Conservation (phyloP, 2,888 invertebrate genomes). For the Meloe dianella region DNA sequence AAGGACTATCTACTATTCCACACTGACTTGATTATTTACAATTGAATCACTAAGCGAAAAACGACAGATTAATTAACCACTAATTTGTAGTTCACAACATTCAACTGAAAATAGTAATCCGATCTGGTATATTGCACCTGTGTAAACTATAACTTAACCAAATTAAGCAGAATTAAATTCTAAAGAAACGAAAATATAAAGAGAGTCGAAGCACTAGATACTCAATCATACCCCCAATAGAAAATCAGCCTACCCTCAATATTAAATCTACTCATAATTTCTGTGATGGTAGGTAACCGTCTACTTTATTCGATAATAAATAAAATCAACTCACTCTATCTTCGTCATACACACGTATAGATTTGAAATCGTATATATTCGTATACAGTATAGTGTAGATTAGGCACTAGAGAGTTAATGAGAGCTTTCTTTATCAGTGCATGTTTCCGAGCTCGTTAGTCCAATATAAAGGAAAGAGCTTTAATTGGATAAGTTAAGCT, state of each 20-base stretch:
- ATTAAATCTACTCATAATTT: constrained; percentile 32
- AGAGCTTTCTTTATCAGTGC: constrained; percentile 54
- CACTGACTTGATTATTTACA: neutral
- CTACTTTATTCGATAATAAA: constrained; percentile 4
- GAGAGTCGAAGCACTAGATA: neutral
- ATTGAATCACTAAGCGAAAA: neutral
- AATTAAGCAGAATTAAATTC: constrained; percentile 28
- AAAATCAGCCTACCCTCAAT: constrained; percentile 1
- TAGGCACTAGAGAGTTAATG: constrained; percentile 48
- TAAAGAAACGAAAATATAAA: constrained; percentile 24
- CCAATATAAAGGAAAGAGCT: constrained; percentile 54
- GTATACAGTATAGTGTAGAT: constrained; percentile 35
- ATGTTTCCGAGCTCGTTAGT: constrained; percentile 55
- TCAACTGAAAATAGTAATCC: constrained; percentile 13
- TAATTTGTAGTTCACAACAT: constrained; percentile 27
- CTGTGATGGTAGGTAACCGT: constrained; percentile 14
- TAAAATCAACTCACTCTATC: constrained; percentile 16
- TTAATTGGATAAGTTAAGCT: constrained; percentile 58
- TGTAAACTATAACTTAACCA: constrained; percentile 22
- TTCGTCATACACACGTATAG: constrained; percentile 34
- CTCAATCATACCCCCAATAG: constrained; percentile 30
- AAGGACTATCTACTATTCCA: neutral
- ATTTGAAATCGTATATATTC: constrained; percentile 35
- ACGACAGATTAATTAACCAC: constrained; percentile 24
- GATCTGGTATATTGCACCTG: constrained; percentile 10